Evolutionary conservation across 1,140 invertebrate species (phyloP).

Genomic region (Drosophila gunungcola): DNA sequence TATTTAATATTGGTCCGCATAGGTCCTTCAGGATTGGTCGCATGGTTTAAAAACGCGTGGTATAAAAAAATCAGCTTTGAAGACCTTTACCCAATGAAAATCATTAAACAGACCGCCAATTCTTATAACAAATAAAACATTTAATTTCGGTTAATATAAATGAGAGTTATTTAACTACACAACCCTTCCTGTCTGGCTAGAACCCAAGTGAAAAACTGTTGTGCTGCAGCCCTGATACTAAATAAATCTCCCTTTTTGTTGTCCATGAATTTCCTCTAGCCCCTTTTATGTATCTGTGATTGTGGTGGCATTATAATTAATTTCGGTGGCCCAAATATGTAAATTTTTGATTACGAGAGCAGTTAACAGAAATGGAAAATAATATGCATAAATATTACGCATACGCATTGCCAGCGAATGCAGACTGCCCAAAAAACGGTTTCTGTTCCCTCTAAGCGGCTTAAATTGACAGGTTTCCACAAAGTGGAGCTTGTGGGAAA

Average conservation of each 20-base stretch:
- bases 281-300: constrained; percentile 26
- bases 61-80: no score
- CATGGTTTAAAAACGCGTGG: no score
- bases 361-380: constrained; percentile 58
- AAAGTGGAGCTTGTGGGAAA: background rate
- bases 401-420: constrained; percentile 57
- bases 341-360: constrained; percentile 68
- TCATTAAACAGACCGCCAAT: no score
- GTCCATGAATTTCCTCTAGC: constrained; percentile 15
- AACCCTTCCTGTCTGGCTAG: background rate
- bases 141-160: no score
- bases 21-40: no score
- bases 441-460: constrained; percentile 64
- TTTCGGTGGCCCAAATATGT: constrained; percentile 75
- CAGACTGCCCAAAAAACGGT: constrained; percentile 12
- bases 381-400: constrained; percentile 70
- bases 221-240: constrained; percentile 16
- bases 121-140: no score
- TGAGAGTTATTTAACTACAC: no score
- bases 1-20: no score
- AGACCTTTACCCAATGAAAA: no score
- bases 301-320: constrained; percentile 75
- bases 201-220: background rate
- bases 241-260: constrained; percentile 1
- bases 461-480: constrained; percentile 69